Percentiles rank a stretch among this genome's conserved stretches.
Conservation (phyloP, 2,888 invertebrate species). For the Eudemis profundana region DNA sequence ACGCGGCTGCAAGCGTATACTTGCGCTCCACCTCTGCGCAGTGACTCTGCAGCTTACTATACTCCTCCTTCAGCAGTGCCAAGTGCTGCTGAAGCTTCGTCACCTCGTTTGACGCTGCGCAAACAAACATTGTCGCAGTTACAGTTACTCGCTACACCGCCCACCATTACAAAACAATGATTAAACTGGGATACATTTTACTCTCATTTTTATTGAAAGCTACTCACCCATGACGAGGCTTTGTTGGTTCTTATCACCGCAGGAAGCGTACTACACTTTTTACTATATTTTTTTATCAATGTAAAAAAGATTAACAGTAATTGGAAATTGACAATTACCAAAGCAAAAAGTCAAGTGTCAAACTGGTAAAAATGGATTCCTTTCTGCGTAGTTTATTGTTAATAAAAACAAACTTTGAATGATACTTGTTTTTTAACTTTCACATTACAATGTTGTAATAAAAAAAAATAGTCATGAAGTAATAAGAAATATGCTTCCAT, state of each 20-base stretch:
- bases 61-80: slow-evolving; percentile 94
- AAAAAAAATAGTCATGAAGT: no score
- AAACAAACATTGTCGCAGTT: slow-evolving; percentile 62
- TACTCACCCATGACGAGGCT: slow-evolving; percentile 77
- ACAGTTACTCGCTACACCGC: slow-evolving; percentile 64
- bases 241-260: slow-evolving; percentile 50
- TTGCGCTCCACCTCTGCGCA: slow-evolving; percentile 93
- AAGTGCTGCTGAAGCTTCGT: slow-evolving; percentile 93
- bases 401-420: not conserved
- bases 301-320: slow-evolving; percentile 58
- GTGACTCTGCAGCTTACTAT: slow-evolving; percentile 93
- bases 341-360: slow-evolving; percentile 40
- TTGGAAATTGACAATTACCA: slow-evolving; percentile 59
- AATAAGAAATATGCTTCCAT: not conserved
- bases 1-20: slow-evolving; percentile 91
- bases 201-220: slow-evolving; percentile 51
- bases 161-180: slow-evolving; percentile 62
- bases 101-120: slow-evolving; percentile 85
- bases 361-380: slow-evolving; percentile 20
- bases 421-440: not conserved
- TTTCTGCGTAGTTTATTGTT: slow-evolving; percentile 14
- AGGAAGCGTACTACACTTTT: slow-evolving; percentile 56
- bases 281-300: slow-evolving; percentile 51
- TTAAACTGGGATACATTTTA: slow-evolving; percentile 53
- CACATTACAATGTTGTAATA: no score